phyloP scores from a whole-genome alignment of 2,888 invertebrate genomes.

The Drosophila mimica region DNA sequence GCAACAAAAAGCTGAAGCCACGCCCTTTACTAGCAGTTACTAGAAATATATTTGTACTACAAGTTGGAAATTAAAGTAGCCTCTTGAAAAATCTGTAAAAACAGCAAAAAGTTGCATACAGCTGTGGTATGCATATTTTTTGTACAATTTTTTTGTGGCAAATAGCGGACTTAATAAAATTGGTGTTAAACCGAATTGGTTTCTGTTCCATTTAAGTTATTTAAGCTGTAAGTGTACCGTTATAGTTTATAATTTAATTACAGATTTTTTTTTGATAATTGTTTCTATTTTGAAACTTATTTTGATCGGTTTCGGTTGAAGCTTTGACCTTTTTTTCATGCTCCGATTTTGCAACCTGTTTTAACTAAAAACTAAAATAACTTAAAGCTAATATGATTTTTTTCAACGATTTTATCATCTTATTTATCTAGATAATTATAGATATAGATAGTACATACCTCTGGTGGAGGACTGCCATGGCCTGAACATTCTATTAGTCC shows the following conservation, averaged over 20 bases:
- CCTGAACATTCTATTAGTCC: conserved; percentile 89
- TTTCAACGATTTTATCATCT: too few species aligned
- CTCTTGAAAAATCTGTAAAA: neutral
- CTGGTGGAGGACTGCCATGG: conserved; percentile 89
- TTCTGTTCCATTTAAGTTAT: neutral
- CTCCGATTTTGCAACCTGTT: neutral
- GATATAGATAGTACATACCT: conserved; percentile 84
- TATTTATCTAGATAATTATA: neutral
- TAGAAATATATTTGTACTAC: neutral
- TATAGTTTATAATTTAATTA: neutral
- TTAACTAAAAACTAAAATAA: neutral
- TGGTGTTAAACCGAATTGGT: neutral
- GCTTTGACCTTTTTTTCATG: neutral
- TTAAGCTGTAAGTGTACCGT: neutral
- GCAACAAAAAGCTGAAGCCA: neutral
- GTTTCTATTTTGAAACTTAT: neutral
- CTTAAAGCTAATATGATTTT: neutral
- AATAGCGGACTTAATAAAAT: too few species aligned
- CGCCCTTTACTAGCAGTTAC: neutral
- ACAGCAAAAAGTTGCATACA: neutral
- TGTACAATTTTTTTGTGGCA: neutral
- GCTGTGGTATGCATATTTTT: neutral
- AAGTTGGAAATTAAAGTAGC: neutral
- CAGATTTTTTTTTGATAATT: neutral
- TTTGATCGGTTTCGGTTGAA: neutral